phyloP scores from a whole-genome alignment of 2,113 vertebrate species.

The Sinocyclocheilus maitianheensis region DNA sequence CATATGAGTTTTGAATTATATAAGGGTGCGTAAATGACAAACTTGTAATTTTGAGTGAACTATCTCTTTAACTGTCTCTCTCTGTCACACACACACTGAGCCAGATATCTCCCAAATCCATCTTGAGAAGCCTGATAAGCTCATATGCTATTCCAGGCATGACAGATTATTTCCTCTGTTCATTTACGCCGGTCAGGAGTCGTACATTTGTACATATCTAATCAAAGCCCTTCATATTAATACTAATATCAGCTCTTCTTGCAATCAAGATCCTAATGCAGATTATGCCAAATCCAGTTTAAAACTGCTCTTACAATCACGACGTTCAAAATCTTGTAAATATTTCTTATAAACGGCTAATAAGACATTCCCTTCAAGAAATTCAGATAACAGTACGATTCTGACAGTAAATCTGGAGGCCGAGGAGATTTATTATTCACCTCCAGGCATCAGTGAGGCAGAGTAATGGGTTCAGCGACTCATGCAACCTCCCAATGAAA shows the following conservation, averaged over 20 bases:
- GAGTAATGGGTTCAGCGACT: background rate
- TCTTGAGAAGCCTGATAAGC: conserved; percentile 46
- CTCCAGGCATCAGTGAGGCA: conserved; percentile 15
- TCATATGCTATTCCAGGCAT: conserved; percentile 24
- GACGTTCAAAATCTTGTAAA: background rate
- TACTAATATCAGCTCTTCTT: background rate
- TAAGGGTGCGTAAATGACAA: background rate
- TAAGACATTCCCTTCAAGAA: background rate
- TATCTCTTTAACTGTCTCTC: background rate
- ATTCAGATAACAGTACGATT: background rate
- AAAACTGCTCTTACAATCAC: background rate
- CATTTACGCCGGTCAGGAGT: background rate
- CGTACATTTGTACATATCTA: conserved; percentile 9
- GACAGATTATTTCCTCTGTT: conserved; percentile 36
- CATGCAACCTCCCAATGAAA: conserved; percentile 13
- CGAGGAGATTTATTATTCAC: background rate
- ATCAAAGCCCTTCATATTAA: conserved; percentile 1
- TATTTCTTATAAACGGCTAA: background rate
- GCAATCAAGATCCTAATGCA: background rate
- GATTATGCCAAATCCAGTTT: background rate
- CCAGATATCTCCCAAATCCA: conserved; percentile 20
- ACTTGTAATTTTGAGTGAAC: no score
- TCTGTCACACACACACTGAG: background rate
- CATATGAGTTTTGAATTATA: background rate
- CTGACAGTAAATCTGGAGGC: conserved; percentile 19